Percentiles rank a stretch among this genome's conserved stretches.
Conservation (phyloP, 2,797 vertebrate genomes). For the Hipposideros larvatus region DNA sequence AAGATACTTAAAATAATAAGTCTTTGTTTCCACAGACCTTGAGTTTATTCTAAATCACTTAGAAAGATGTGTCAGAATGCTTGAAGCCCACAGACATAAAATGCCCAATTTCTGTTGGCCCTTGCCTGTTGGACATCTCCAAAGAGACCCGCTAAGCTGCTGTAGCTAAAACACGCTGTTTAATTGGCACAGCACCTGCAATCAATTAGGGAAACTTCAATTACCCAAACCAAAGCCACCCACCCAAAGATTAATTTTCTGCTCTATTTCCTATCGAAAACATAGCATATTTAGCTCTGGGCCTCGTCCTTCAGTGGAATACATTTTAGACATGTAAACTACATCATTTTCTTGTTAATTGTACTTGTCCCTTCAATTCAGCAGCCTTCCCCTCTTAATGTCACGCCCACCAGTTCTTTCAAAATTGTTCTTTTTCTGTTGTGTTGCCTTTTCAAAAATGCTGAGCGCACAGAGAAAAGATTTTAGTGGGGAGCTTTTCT, state of each 20-base stretch:
- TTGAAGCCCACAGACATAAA: conserved; percentile 65
- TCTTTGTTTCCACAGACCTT: conserved; percentile 72
- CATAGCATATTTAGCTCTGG: conserved; percentile 76
- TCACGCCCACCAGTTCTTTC: conserved; percentile 72
- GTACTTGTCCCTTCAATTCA: conserved; percentile 57
- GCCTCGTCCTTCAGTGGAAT: conserved; percentile 68
- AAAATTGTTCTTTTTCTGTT: conserved; percentile 66
- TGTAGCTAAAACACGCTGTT: neutral
- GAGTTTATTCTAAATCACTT: conserved; percentile 66
- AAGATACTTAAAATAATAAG: conserved; percentile 70
- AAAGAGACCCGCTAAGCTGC: conserved; percentile 50
- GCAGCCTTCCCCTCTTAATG: conserved; percentile 41
- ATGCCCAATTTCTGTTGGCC: conserved; percentile 76
- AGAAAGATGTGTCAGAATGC: conserved; percentile 61
- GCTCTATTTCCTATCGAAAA: conserved; percentile 79
- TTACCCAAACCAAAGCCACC: conserved; percentile 79
- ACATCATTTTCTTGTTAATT: conserved; percentile 66
- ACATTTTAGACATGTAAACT: conserved; percentile 60
- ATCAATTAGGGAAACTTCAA: conserved; percentile 77
- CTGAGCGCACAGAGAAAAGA: conserved; percentile 71
- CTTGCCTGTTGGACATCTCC: conserved; percentile 51
- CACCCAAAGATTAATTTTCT: conserved; percentile 81
- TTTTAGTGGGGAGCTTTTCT: conserved; percentile 59
- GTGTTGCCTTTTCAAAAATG: conserved; percentile 77
- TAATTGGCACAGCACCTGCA: conserved; percentile 78